Base-by-base conservation (phyloP, 2,113 vertebrate genomes). In the Oplegnathus fasciatus region DNA sequence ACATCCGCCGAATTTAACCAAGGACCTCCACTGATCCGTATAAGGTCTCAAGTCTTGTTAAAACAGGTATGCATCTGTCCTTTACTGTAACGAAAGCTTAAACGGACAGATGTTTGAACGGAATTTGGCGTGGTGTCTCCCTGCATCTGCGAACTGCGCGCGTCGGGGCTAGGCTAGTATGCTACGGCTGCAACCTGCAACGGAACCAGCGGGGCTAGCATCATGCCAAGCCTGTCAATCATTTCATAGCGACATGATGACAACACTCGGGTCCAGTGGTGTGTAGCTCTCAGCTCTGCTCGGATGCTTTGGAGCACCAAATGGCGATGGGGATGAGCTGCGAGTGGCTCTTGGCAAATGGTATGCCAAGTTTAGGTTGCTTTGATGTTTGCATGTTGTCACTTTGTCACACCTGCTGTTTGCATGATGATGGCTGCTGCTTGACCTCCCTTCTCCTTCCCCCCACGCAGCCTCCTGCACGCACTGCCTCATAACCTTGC, bases 361-460 rank as follows among this genome's bases (percentile, higher is more conserved):
- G 73, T 65, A 26, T 69, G 82, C 65, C 86, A 90, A 90, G 86
- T 92, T 93, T 68, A 50, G 86, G 83, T 52, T 6, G 77, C 89
- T 86, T 86, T 83, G 80, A 89, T 91, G 78, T 92, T 77, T 87
- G 84, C 83, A 48, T 86, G 88, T 75, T 90, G 91, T 92, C 91
- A 92, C 90, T 86, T 70, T 91, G 89, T 93, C 90, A 90, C 86
- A 94, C 90, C 92, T 94, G 92, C 91, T 90, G 84, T 83, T 88
- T 84, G 83, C 87, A 60, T 82, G 86, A 80, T 75, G 75, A 78
- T 80, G 88, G 75, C 85, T 78, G 85, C 82, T 78, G 84, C 87
- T 83, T 88, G 90, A 87, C 89, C 90, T 81, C 84, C 60, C 79
- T 34, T 87, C 83, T 67, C 78, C 73, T 40, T n/a, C 62, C 75